Evolutionary conservation across 2,888 invertebrate species (phyloP), one percentile per base, ranked within the genome.

Genomic region (Eurois occulta): DNA sequence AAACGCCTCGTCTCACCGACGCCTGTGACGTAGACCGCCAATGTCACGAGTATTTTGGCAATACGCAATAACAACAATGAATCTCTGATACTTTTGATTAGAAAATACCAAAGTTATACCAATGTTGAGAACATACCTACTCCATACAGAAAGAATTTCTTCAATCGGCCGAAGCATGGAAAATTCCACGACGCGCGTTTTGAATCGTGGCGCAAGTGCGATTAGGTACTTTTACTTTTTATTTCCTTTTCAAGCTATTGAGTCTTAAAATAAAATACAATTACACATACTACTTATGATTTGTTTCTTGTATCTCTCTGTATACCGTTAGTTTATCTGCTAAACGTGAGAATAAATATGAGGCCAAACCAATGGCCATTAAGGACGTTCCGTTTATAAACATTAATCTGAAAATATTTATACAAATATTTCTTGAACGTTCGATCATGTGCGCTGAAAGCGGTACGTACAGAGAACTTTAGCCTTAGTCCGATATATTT

Each of bases 321-420:
- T n/a, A 35, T 35, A 41, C n/a, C 1, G 13, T 43, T 55, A 70
- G 81, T 85, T 86, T 86, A 76, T 71, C 68, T 75, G 66, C 72
- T 66, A 52, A 58, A 66, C 73, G 66, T 82, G 78, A 84, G 79
- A 82, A 76, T 78, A 66, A 73, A 78, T 83, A 80, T 82, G 86
- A 88, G 85, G 84, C 85, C 85, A 78, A 80, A 76, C 79, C 78
- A 76, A 65, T 84, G 76, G 72, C 84, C 83, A 87, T 79, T 90
- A 89, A 89, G 89, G 90, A 83, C 87, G 86, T 84, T 80, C 83
- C 90, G 92, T 93, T 94, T 94, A 91, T 92, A 93, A 94, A 93
- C 92, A 90, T 88, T 41, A n/a, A 72, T 84, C 90, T 89, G 88
- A 90, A 92, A 93, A 93, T 82, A 81, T 80, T 84, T 73, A 79